Evolutionary conservation across 2,113 vertebrate species (phyloP), one percentile per base, ranked within the genome.

Genomic region (Indicator maculatus): DNA sequence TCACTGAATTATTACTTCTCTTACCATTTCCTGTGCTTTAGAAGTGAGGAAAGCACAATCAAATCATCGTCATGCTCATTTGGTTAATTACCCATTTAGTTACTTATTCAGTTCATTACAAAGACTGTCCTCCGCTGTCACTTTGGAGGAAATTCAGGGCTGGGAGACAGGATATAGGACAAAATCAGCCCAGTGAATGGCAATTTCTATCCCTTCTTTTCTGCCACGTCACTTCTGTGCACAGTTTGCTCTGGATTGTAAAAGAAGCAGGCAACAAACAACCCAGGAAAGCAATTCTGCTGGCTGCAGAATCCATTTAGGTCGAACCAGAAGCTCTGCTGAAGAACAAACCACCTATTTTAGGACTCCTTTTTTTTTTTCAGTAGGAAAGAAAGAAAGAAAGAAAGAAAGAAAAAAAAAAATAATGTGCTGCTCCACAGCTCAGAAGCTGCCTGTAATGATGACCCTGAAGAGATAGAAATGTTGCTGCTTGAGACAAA

Each of bases 401-500:
- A 45, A 45, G 17, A 45, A 18, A 88, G 16, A 24, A 50, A 24
- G 17, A 45, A 45, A 45, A 18, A 16, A 12, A 45, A 92, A 88
- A 72, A 78, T 91, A 89, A 89, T 60, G 83, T 73, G 86, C 82
- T 84, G 89, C 83, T 95, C 93, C 91, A 91, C 95, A 96, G 96
- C 86, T 94, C 95, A 93, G 63, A 86, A 96, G 94, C 76, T 77
- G 90, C 87, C 86, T 95, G 88, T 82, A 81, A 95, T 96, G 76
- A 86, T 91, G 80, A 93, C 93, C 94, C 93, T 24, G 83, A 90
- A 91, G 89, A 91, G 91, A 91, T 88, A 56, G 93, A 96, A 96
- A 96, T 85, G 88, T 55, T 95, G 93, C 87, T 92, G 89, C 94
- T 95, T 96, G 96, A 97, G 94, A 94, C 93, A 98, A 97, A 97